Base-by-base conservation (phyloP, 2,888 invertebrate genomes). In the Amiota communis region DNA sequence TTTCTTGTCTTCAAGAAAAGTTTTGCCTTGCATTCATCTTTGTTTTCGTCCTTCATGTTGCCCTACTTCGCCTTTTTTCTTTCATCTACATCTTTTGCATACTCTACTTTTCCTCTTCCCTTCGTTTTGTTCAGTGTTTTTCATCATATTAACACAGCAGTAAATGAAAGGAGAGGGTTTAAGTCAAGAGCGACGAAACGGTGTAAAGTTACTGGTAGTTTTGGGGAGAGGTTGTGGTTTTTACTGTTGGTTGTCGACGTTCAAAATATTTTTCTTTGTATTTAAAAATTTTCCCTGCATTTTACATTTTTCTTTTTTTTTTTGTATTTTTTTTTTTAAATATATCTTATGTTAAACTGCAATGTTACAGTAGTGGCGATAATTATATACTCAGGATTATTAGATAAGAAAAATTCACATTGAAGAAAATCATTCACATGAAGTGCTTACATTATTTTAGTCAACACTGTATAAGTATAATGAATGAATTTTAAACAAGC, bases 131-230 rank as follows among this genome's bases (percentile, higher is more conserved):
- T 51, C 4, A 23, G 36, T 49, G 51, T 68, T 68, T 68, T 68
- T 20, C 67, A 68, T 51, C 67, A 68, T 68, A 68, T 68, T 68
- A 68, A 68, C 67, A 68, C 59, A 59, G 59, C 59, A 59, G 20
- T 20, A 20, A 17, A 17, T 59, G 17, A 20, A 11, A 36, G 9
- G 11, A 59, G 59, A 20, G 8, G 59, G 59, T 10, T 15, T 59
- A 51, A n/a, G 53, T 12, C 48, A 47, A 17, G 36, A 23, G 61
- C 61, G 12, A 20, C 61, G 36, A 36, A 15, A 61, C 4, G 23
- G 65, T 17, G 47, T 10, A n/a, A 48, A 17, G 65, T 15, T 48
- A 15, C 8, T 20, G 36, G 23, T n/a, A 13, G n/a, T 68, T 51
- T 11, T 48, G 17, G 11, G 48, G 13, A n/a, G 67, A 13, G 17